phyloP scores from a whole-genome alignment of 2,797 vertebrate genomes.

The Vespertilio murinus region DNA sequence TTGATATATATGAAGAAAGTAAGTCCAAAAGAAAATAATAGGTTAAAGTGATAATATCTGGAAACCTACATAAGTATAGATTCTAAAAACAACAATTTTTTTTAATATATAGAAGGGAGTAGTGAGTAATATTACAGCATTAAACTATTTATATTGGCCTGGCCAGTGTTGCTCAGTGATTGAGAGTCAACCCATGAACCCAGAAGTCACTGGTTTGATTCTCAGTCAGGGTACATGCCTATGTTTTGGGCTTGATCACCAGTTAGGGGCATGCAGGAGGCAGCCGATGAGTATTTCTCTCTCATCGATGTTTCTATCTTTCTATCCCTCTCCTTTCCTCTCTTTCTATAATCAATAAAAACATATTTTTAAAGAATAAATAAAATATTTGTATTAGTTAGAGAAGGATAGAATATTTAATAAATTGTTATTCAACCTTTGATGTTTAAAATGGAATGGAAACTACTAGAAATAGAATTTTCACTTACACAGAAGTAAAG shows the following conservation, averaged over 20 bases:
- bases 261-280: no score
- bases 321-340: no score
- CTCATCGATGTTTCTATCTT: no score
- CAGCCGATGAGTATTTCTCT: no score
- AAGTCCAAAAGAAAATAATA: neutral
- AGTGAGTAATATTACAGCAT: neutral
- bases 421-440: neutral
- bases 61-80: neutral
- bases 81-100: neutral
- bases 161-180: no score
- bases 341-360: no score
- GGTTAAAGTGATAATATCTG: neutral
- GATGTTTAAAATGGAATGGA: neutral
- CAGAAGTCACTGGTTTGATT: no score
- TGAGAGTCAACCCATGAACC: no score
- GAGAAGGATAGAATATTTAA: neutral
- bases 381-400: neutral
- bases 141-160: neutral
- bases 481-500: conserved; percentile 20
- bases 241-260: no score
- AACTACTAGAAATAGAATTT: neutral
- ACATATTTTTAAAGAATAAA: no score
- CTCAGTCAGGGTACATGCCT: no score
- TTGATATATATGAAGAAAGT: neutral
- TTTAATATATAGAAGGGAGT: neutral